Conservation (phyloP, 2,888 invertebrate genomes). For the Asteroscopus sphinx region DNA sequence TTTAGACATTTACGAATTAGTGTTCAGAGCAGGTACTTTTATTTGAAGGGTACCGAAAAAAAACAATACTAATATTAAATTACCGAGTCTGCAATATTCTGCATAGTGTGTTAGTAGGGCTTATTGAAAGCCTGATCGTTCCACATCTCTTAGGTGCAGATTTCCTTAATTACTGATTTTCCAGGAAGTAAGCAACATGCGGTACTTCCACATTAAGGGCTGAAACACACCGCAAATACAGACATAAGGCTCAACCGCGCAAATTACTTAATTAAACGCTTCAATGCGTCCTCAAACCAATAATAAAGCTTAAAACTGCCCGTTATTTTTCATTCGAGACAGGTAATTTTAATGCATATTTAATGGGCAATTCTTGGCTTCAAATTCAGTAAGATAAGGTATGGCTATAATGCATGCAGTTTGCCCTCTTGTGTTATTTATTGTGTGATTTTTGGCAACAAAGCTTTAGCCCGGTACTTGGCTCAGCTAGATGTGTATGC, state of each 20-base stretch:
- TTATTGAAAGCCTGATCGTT: neutral
- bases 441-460: slow-evolving; percentile 90
- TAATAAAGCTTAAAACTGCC: slow-evolving; percentile 67
- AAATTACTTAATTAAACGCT: slow-evolving; percentile 49
- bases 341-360: slow-evolving; percentile 90
- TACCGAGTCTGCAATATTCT: neutral
- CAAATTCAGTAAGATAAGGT: slow-evolving; percentile 89
- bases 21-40: slow-evolving; percentile 8
- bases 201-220: slow-evolving; percentile 26
- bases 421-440: slow-evolving; percentile 87
- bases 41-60: slow-evolving; percentile 4
- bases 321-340: slow-evolving; percentile 83
- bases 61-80: neutral
- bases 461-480: slow-evolving; percentile 81
- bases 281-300: slow-evolving; percentile 61
- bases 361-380: slow-evolving; percentile 90
- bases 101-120: no score
- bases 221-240: slow-evolving; percentile 19
- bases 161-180: slow-evolving; percentile 31
- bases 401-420: slow-evolving; percentile 88
- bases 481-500: slow-evolving; percentile 85
- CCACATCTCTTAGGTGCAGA: neutral
- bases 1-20: slow-evolving; percentile 10
- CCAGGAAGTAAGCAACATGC: slow-evolving; percentile 11
- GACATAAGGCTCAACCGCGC: slow-evolving; percentile 25